Percentiles rank a stretch among this genome's conserved stretches.
phyloP scores from a whole-genome alignment of 2,888 invertebrate genomes.

The Phaonia tiefii region DNA sequence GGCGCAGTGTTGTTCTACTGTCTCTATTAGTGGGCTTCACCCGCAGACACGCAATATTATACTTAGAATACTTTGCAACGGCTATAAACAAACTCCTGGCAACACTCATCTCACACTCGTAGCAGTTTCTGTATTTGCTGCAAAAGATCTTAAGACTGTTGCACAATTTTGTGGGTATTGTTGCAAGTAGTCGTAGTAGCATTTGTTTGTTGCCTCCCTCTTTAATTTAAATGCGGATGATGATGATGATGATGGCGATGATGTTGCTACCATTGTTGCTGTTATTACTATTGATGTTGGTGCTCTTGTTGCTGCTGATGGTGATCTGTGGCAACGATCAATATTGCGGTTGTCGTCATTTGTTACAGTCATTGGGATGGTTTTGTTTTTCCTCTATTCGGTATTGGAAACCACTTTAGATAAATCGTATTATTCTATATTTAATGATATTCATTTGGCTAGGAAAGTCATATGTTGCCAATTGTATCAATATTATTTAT shows the following conservation, averaged over 20 bases:
- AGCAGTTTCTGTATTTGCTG: no score
- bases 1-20: slow-evolving; percentile 5
- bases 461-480: no score
- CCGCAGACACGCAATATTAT: slow-evolving; percentile 48
- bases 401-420: slow-evolving; percentile 76
- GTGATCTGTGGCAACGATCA: slow-evolving; percentile 56
- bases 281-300: slow-evolving; percentile 11
- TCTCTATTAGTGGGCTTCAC: slow-evolving; percentile 55
- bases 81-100: background rate
- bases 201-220: background rate
- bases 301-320: slow-evolving; percentile 31
- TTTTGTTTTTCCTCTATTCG: slow-evolving; percentile 20
- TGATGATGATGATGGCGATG: background rate
- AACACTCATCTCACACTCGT: background rate
- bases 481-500: slow-evolving; percentile 27
- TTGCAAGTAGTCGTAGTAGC: background rate
- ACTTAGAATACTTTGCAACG: background rate
- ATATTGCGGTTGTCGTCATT: slow-evolving; percentile 61
- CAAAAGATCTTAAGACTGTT: background rate
- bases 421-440: slow-evolving; percentile 70
- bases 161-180: background rate
- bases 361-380: slow-evolving; percentile 75
- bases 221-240: background rate
- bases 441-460: slow-evolving; percentile 50
- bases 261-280: slow-evolving; percentile 17